Evolutionary conservation across 2,113 vertebrate genomes (phyloP).

Genomic region (Silurus glanis): DNA sequence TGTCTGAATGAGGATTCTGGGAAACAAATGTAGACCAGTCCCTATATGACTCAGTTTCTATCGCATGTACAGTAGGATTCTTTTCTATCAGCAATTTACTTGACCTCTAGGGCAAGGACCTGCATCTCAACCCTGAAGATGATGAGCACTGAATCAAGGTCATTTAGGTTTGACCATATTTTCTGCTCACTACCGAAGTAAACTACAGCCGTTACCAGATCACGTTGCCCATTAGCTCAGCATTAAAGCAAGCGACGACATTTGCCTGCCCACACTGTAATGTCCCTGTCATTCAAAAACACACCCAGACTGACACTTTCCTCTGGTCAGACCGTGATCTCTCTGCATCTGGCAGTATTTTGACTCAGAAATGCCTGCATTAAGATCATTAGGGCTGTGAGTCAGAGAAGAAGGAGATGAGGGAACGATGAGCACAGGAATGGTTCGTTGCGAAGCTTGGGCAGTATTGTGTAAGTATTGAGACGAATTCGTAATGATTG

Average conservation of each 20-base stretch:
- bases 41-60: not conserved
- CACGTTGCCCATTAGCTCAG: constrained; percentile 48
- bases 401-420: constrained; percentile 39
- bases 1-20: not conserved
- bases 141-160: constrained; percentile 2
- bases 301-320: constrained; percentile 20
- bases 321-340: constrained; percentile 36
- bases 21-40: not conserved
- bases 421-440: constrained; percentile 19
- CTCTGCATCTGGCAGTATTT: constrained; percentile 34
- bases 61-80: not conserved
- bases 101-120: not conserved
- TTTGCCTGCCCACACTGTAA: constrained; percentile 48
- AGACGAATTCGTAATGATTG: constrained; percentile 31
- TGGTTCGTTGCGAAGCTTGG: constrained; percentile 18
- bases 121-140: not conserved
- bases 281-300: constrained; percentile 21
- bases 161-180: constrained; percentile 30
- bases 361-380: constrained; percentile 36
- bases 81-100: not conserved
- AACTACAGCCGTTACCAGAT: constrained; percentile 40
- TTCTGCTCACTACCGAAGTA: constrained; percentile 37
- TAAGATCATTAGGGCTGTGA: constrained; percentile 47
- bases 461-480: constrained; percentile 34
- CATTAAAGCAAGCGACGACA: constrained; percentile 47